phyloP scores from a whole-genome alignment of 2,888 invertebrate species.

The Panopea generosa region DNA sequence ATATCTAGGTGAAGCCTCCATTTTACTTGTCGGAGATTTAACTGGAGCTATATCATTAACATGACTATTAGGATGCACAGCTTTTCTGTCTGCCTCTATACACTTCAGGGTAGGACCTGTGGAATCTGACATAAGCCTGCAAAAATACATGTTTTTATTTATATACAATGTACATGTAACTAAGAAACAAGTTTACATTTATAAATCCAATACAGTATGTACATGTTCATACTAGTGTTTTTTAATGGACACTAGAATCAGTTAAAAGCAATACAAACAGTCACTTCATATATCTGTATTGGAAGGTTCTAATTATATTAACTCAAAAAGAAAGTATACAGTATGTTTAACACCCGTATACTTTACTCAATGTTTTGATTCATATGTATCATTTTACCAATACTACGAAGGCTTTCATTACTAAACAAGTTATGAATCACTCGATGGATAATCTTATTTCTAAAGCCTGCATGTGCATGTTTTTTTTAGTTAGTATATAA shows the following conservation, averaged over 20 bases:
- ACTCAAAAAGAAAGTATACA: not conserved
- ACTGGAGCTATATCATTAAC: conserved; percentile 33
- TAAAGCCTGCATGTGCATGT: not conserved
- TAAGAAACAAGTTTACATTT: too few species aligned
- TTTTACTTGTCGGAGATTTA: conserved; percentile 26
- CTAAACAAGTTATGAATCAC: too few species aligned
- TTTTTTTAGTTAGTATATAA: not conserved
- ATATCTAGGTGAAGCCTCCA: conserved; percentile 30
- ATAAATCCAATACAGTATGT: too few species aligned
- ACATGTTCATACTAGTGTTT: too few species aligned
- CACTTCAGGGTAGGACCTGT: conserved; percentile 40
- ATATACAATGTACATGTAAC: conserved; percentile 1
- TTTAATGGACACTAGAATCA: too few species aligned
- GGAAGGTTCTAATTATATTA: not conserved
- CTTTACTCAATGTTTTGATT: too few species aligned
- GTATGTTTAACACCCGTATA: too few species aligned
- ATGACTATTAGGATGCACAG: conserved; percentile 10
- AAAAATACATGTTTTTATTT: not conserved
- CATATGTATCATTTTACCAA: too few species aligned
- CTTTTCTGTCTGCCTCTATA: conserved; percentile 16
- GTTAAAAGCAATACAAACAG: too few species aligned
- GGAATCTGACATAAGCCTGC: conserved; percentile 39
- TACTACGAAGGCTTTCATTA: too few species aligned
- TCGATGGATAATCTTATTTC: too few species aligned
- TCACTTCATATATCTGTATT: not conserved